These are phyloP conservation scores for Periophthalmus magnuspinnatus DNA, from an alignment of 2,797 vertebrate species.

Conservation along the genomic window DNA sequence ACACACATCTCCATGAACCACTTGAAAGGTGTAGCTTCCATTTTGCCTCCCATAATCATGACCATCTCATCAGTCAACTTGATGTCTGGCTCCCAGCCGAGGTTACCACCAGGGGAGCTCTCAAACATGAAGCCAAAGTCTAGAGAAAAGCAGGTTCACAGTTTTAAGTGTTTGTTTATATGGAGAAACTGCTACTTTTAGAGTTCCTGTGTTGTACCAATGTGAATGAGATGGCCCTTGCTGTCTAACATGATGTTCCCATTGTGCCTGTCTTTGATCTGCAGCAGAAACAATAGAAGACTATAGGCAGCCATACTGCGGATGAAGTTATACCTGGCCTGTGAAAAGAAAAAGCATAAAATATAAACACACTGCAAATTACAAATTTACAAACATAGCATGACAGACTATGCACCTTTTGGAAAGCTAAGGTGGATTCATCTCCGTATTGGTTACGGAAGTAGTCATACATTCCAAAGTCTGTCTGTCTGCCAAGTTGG, in stretches of 20 bases:
- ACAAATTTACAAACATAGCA: not conserved
- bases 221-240: constrained; percentile 93
- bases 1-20: constrained; percentile 99
- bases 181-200: not conserved
- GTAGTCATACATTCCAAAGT: constrained; percentile 98
- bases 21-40: constrained; percentile 96
- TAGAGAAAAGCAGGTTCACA: constrained; percentile 49
- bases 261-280: constrained; percentile 95
- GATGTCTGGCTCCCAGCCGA: constrained; percentile 98
- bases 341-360: not conserved
- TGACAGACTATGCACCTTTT: constrained; percentile 78
- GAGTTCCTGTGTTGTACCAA: constrained; percentile 70
- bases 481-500: constrained; percentile 94
- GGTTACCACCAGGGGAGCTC: constrained; percentile 95
- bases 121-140: constrained; percentile 99
- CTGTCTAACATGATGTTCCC: constrained; percentile 98
- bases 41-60: constrained; percentile 99
- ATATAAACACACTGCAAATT: too few relatives aligned
- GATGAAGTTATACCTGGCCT: constrained; percentile 97
- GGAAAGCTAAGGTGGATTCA: constrained; percentile 92
- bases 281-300: constrained; percentile 91
- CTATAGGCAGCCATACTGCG: constrained; percentile 97
- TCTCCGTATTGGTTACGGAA: constrained; percentile 96
- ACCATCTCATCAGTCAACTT: constrained; percentile 99
- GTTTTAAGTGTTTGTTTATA: not conserved